Conservation (phyloP, 2,888 invertebrate genomes). For the Julus scanicus region DNA sequence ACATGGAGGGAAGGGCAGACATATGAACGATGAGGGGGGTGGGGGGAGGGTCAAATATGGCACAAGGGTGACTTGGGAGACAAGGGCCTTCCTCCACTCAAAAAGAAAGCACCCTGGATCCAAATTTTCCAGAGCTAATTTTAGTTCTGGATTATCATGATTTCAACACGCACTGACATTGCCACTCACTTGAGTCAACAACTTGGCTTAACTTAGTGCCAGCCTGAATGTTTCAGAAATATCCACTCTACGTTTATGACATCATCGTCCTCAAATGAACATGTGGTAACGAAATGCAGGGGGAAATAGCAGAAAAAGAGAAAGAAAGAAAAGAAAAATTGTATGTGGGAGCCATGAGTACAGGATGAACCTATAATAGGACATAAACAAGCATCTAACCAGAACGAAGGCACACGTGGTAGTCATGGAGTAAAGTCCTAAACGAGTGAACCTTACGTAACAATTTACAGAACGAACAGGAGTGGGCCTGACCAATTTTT, state of each 20-base stretch:
- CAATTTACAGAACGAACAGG: neutral
- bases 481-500: neutral
- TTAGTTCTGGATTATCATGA: neutral
- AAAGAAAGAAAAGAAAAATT: neutral
- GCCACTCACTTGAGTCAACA: slow-evolving; percentile 1
- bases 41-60: neutral
- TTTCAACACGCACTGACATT: slow-evolving; percentile 3
- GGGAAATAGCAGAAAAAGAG: neutral
- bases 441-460: neutral
- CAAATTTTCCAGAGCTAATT: neutral
- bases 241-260: neutral
- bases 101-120: neutral
- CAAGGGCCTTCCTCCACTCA: neutral
- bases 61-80: neutral
- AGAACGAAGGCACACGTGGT: neutral
- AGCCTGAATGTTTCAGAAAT: neutral
- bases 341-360: neutral
- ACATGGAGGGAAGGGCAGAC: slow-evolving; percentile 6
- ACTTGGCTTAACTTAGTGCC: slow-evolving; percentile 9
- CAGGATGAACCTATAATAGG: neutral
- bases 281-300: neutral
- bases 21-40: neutral
- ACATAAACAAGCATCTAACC: neutral
- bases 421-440: neutral
- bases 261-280: neutral